Base-by-base conservation (phyloP, 1,140 invertebrate genomes). In the Drosophila varians region DNA sequence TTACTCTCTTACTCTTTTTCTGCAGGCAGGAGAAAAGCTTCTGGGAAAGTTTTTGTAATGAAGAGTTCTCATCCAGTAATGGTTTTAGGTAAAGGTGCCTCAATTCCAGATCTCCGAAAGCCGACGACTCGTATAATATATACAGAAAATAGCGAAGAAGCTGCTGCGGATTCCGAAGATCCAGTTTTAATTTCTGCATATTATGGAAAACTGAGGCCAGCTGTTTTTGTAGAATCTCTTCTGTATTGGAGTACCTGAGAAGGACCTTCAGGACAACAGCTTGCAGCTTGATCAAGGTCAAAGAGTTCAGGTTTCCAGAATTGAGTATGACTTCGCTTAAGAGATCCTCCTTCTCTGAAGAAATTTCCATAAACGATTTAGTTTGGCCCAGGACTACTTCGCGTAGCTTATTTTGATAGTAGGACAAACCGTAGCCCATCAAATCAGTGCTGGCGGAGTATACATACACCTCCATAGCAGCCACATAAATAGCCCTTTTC, bases 391-490 rank as follows among this genome's bases (percentile, higher is more conserved):
- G 40, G 4, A 91, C 83, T 45, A 87, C 72, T 19, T 90, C 90
- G n/a, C 77, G 72, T 18, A 91, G 49, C 26, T 91, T 90, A 36
- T 91, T 90, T 40, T 89, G 88, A 61, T 91, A 91, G 31, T 77
- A 91, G 0, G 65, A 57, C 48, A 91, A 38, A 3, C 90, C 90
- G 47, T 69, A 91, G 9, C 90, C 90, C 75, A 91, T 62, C n/a
- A 91, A 34, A 64, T 91, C 90, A 4, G 62, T 79, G 47, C 55
- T 86, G 16, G 90, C 87, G 0, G 90, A 71, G 36, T 91, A 89
- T 1, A 91, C 90, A 75, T 91, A 91, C 4, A 91, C 90, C 54
- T 91, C 90, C 78, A 91, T 86, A 40, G 79, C 88, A 4, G 89
- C 79, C 14, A 90, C 79, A 45, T 91, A 90, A 9, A 91, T 78